These are phyloP conservation scores for Porites rus DNA, from an alignment of 92 coral and sea anemone genomes.

Conservation along the genomic window DNA sequence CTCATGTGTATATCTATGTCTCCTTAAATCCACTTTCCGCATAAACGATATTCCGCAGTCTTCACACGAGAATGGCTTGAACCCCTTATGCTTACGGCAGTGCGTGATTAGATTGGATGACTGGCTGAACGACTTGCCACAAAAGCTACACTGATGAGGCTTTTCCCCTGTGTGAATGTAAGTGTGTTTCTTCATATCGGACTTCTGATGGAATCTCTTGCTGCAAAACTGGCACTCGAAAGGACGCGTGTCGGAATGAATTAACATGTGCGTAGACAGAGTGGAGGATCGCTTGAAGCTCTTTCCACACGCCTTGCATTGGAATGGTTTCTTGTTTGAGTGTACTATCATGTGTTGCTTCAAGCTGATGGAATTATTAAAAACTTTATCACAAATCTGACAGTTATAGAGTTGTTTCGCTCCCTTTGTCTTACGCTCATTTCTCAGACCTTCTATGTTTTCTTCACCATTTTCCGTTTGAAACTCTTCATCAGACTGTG, in stretches of 20 bases:
- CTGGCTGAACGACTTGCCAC: constrained; percentile 99
- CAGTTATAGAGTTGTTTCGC: constrained; percentile 52
- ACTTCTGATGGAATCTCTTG: constrained; percentile 95
- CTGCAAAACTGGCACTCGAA: constrained; percentile 93
- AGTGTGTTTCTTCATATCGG: constrained; percentile 98
- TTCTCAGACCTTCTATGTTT: neutral
- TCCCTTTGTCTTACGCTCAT: neutral
- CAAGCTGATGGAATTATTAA: constrained; percentile 92
- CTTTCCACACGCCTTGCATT: constrained; percentile 90
- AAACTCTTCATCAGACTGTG: constrained; percentile 1
- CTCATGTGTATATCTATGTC: constrained; percentile 82
- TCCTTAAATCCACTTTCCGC: constrained; percentile 90
- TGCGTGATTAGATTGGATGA: constrained; percentile 99
- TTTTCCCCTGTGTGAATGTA: constrained; percentile 98
- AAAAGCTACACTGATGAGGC: constrained; percentile 89
- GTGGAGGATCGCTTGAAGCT: constrained; percentile 96
- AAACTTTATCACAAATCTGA: constrained; percentile 83
- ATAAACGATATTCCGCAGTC: constrained; percentile 88
- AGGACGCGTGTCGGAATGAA: constrained; percentile 99
- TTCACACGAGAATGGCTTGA: constrained; percentile 91
- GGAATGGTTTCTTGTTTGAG: constrained; percentile 87
- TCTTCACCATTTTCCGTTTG: constrained; percentile 7
- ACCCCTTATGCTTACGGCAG: constrained; percentile 93
- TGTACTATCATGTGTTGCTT: constrained; percentile 92
- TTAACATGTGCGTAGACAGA: constrained; percentile 95